Percentiles rank a stretch among this genome's conserved stretches.
Evolutionary conservation across 2,797 vertebrate species (phyloP).

Genomic region (Gambelia wislizenii): DNA sequence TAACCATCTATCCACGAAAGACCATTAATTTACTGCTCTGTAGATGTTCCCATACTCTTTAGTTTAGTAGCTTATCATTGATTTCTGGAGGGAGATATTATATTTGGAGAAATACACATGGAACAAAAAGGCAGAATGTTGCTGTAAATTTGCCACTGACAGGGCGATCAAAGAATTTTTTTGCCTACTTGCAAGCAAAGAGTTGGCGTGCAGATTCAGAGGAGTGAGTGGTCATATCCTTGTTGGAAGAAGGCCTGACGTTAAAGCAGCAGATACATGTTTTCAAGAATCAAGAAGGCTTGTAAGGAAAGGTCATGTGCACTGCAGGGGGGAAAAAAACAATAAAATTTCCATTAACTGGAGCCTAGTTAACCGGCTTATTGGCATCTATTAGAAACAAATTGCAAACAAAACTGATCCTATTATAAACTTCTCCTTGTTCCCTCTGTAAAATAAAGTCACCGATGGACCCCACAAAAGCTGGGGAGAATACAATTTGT

Average conservation of each 20-base stretch:
- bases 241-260: slow-evolving; percentile 72
- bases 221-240: slow-evolving; percentile 74
- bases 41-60: slow-evolving; percentile 88
- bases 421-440: slow-evolving; percentile 89
- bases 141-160: slow-evolving; percentile 86
- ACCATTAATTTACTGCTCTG: slow-evolving; percentile 91
- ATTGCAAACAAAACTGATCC: slow-evolving; percentile 92
- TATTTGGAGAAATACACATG: slow-evolving; percentile 86
- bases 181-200: slow-evolving; percentile 70
- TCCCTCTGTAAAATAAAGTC: slow-evolving; percentile 75
- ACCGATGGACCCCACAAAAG: slow-evolving; percentile 72
- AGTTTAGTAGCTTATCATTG: slow-evolving; percentile 89
- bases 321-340: slow-evolving; percentile 82
- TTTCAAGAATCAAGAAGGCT: slow-evolving; percentile 84
- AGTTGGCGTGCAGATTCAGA: slow-evolving; percentile 78
- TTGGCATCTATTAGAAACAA: slow-evolving; percentile 96
- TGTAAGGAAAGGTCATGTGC: slow-evolving; percentile 92
- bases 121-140: slow-evolving; percentile 78
- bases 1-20: slow-evolving; percentile 88
- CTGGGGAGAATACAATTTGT: slow-evolving; percentile 67
- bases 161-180: slow-evolving; percentile 83
- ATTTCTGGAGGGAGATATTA: slow-evolving; percentile 89
- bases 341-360: slow-evolving; percentile 99
- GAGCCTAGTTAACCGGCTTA: slow-evolving; percentile 91
- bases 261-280: slow-evolving; percentile 85